A percentile compares a stretch with the other conserved stretches of the same genome.
These are phyloP conservation scores for Scyliorhinus canicula DNA, from an alignment of 2,797 vertebrate genomes.

Conservation along the genomic window DNA sequence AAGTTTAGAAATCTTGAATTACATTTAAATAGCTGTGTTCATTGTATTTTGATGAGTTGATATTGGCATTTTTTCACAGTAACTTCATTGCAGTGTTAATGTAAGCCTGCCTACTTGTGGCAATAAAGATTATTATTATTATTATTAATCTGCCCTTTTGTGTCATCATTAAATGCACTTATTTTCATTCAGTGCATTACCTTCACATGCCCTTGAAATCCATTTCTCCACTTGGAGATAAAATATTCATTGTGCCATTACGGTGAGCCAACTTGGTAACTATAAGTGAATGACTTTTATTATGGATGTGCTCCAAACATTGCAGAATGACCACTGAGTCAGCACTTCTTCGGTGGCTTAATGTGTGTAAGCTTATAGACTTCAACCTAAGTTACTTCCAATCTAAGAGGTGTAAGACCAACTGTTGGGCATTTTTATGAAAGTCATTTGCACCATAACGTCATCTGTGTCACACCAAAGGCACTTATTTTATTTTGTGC, in stretches of 20 bases:
- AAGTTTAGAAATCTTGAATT: background rate
- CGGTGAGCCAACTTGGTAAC: slow-evolving; percentile 17
- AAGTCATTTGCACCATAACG: background rate
- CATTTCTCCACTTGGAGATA: slow-evolving; percentile 31
- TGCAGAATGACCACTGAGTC: background rate
- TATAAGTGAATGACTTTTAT: slow-evolving; percentile 36
- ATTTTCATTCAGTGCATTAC: slow-evolving; percentile 13
- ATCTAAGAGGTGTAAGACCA: background rate
- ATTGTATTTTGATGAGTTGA: slow-evolving; percentile 11
- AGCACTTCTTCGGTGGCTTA: background rate
- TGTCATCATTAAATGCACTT: background rate
- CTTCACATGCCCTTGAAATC: slow-evolving; percentile 13
- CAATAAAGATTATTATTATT: too few relatives aligned
- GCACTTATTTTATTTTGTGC: background rate
- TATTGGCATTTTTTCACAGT: too few relatives aligned
- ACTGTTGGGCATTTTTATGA: background rate
- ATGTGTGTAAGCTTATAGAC: background rate
- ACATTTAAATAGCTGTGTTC: background rate
- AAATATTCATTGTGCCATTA: slow-evolving; percentile 34
- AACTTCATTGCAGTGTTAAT: too few relatives aligned
- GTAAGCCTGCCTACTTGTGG: too few relatives aligned
- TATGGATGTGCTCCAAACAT: background rate
- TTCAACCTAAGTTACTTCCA: background rate
- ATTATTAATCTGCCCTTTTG: slow-evolving; percentile 14
- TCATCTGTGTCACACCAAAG: background rate